Percentiles rank a stretch among this genome's conserved stretches.
Conservation (phyloP, 2,888 invertebrate genomes). For the Malacosoma neustria region DNA sequence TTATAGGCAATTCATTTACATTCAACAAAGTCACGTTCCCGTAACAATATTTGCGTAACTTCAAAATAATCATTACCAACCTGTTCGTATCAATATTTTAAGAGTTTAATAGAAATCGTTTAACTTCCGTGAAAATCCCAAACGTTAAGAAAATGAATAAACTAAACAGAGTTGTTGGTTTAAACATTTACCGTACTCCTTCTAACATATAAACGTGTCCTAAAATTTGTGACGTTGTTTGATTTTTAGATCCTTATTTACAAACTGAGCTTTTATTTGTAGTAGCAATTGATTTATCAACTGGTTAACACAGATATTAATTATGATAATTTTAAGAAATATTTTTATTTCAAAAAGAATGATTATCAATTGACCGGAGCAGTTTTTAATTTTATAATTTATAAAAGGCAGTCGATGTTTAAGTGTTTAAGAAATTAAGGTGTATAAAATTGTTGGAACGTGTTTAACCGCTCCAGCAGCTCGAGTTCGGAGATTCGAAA, state of each 20-base stretch:
- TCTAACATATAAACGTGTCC: constrained; percentile 12
- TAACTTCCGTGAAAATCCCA: constrained; percentile 3
- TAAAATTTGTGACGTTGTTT: neutral
- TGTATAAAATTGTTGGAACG: too few species aligned
- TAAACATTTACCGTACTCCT: constrained; percentile 15
- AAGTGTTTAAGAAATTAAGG: too few species aligned
- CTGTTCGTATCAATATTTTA: neutral
- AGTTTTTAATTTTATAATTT: too few species aligned
- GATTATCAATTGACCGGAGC: too few species aligned
- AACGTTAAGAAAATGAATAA: constrained; percentile 15
- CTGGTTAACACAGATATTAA: too few species aligned
- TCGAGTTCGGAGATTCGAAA: too few species aligned
- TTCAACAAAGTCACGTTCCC: neutral
- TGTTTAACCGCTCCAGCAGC: too few species aligned
- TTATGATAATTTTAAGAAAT: too few species aligned
- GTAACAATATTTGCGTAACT: neutral
- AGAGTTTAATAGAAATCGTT: constrained; percentile 6
- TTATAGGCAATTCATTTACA: neutral
- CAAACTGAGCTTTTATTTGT: too few species aligned
- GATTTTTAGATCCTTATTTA: neutral
- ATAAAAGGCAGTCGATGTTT: too few species aligned
- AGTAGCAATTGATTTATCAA: too few species aligned
- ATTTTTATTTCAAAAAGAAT: too few species aligned
- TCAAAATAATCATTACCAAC: neutral
- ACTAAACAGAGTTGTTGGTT: constrained; percentile 17